phyloP scores from a whole-genome alignment of 2,113 vertebrate genomes.

The Macquaria australasica region DNA sequence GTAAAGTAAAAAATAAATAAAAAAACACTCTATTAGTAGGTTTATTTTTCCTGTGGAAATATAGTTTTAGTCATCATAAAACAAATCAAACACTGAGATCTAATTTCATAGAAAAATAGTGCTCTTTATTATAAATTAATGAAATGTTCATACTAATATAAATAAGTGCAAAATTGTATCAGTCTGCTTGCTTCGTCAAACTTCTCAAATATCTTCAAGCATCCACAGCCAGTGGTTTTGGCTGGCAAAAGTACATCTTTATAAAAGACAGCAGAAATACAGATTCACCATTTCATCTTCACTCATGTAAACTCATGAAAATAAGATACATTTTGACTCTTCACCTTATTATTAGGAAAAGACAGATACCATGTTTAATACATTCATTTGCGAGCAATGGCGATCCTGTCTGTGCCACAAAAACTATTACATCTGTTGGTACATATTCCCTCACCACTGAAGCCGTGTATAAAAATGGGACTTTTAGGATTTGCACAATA shows the following conservation, averaged over 20 bases:
- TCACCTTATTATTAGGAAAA: constrained; percentile 42
- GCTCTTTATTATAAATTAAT: constrained; percentile 99
- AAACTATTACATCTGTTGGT: constrained; percentile 34
- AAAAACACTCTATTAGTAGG: not conserved
- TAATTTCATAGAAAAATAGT: constrained; percentile 94
- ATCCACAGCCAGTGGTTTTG: constrained; percentile 85
- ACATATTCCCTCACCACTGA: constrained; percentile 11
- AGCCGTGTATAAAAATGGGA: not conserved
- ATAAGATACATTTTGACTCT: constrained; percentile 54
- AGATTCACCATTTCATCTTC: constrained; percentile 78
- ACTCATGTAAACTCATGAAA: constrained; percentile 88
- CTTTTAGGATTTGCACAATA: not conserved
- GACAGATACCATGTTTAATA: constrained; percentile 55
- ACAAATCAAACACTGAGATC: constrained; percentile 52
- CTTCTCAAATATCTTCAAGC: constrained; percentile 89
- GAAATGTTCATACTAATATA: constrained; percentile 94
- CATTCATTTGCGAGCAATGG: constrained; percentile 73
- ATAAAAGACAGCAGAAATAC: constrained; percentile 89
- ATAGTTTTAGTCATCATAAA: not conserved
- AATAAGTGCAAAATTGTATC: constrained; percentile 97
- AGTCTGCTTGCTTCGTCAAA: constrained; percentile 80
- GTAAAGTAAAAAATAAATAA: not conserved
- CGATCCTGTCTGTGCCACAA: constrained; percentile 51
- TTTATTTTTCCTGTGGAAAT: constrained; percentile 5
- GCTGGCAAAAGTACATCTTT: constrained; percentile 89